Evolutionary conservation across 2,888 invertebrate genomes (phyloP).

Genomic region (Geotrupes spiniger): DNA sequence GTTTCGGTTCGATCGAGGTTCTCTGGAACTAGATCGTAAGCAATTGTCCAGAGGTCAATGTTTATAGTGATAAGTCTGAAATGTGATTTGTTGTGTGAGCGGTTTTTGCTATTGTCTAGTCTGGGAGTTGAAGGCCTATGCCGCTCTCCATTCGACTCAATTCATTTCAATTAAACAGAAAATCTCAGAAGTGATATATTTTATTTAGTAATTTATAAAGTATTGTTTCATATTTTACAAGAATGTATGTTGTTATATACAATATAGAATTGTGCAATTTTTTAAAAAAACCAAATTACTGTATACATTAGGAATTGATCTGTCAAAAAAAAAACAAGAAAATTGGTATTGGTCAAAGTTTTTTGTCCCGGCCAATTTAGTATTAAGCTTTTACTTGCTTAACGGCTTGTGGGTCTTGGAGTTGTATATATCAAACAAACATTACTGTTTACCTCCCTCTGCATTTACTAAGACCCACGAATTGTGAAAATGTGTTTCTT

Average conservation of each 20-base stretch:
- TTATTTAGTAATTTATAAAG: constrained; percentile 37
- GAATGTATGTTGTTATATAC: constrained; percentile 32
- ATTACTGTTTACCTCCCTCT: constrained; percentile 21
- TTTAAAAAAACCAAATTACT: constrained; percentile 33
- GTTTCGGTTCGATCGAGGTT: constrained; percentile 20
- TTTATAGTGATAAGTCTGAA: constrained; percentile 34
- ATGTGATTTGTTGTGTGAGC: constrained; percentile 36
- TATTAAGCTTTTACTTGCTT: constrained; percentile 41
- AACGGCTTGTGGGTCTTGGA: constrained; percentile 40
- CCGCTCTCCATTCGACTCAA: constrained; percentile 30
- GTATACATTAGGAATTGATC: constrained; percentile 39
- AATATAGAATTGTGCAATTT: constrained; percentile 38
- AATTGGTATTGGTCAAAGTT: constrained; percentile 3
- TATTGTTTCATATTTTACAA: constrained; percentile 34
- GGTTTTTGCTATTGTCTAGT: constrained; percentile 46
- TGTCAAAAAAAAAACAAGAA: constrained; percentile 26
- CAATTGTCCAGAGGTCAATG: constrained; percentile 30
- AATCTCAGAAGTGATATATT: constrained; percentile 37
- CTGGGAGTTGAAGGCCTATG: constrained; percentile 37
- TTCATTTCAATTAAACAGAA: constrained; percentile 32
- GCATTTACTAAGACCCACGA: constrained; percentile 35
- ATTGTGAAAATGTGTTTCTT: constrained; percentile 41
- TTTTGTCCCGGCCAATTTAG: constrained; percentile 27
- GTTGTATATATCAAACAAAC: constrained; percentile 34
- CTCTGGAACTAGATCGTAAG: constrained; percentile 22